Evolutionary conservation across 1,140 invertebrate species (phyloP).

Genomic region (Cotesia glomerata): DNA sequence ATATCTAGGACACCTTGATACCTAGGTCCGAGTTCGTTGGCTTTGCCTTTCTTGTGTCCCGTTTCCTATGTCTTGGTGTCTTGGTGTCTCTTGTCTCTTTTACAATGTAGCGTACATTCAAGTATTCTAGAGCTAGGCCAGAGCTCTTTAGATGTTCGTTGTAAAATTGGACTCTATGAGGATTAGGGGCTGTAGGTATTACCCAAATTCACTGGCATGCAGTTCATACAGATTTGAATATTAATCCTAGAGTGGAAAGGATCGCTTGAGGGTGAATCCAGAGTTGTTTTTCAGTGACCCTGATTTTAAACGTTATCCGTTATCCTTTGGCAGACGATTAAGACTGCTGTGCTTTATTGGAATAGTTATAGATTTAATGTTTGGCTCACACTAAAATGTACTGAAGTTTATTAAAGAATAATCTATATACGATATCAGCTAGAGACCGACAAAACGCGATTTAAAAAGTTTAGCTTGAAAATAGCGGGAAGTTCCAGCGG

Average conservation of each 20-base stretch:
- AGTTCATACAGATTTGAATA: conserved; percentile 56
- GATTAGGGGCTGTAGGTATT: conserved; percentile 1
- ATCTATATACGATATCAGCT: too few species aligned
- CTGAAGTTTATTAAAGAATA: too few species aligned
- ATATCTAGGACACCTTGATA: too few species aligned
- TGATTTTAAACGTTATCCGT: conserved; percentile 21
- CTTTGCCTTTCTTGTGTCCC: too few species aligned
- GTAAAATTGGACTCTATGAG: conserved; percentile 18
- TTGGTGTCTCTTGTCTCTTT: too few species aligned
- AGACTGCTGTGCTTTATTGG: background rate
- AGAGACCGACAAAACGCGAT: too few species aligned
- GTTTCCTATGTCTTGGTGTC: background rate
- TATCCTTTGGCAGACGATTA: conserved; percentile 33
- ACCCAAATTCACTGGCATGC: conserved; percentile 14
- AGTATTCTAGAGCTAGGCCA: background rate
- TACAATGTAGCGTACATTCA: background rate
- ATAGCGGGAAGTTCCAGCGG: too few species aligned
- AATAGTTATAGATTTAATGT: too few species aligned
- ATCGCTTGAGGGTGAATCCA: conserved; percentile 42
- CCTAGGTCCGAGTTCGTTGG: too few species aligned
- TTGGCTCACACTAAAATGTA: too few species aligned
- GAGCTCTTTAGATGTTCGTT: conserved; percentile 26
- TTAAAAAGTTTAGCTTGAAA: too few species aligned
- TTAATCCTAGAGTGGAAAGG: conserved; percentile 49
- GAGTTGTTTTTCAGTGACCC: conserved; percentile 33